Evolutionary conservation across 2,113 vertebrate species (phyloP).

Genomic region (Eulemur rufifrons): DNA sequence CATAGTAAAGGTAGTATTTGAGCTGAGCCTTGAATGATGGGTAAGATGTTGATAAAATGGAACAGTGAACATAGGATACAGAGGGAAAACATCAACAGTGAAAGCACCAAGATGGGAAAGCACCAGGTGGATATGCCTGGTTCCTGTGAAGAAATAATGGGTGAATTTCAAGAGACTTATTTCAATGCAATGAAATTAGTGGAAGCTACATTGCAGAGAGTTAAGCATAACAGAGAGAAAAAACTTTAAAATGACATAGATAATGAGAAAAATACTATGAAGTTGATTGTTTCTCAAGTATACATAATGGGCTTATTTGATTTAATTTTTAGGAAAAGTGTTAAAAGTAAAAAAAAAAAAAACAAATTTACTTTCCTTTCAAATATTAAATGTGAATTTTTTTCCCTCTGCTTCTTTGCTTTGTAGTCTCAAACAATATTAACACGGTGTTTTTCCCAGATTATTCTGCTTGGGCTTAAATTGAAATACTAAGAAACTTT

Average conservation of each 20-base stretch:
- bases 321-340: not conserved
- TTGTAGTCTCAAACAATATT: not conserved
- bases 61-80: not conserved
- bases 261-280: not conserved
- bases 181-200: not conserved
- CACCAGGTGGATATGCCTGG: not conserved
- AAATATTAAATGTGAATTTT: not conserved
- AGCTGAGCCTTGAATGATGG: not conserved
- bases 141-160: not conserved
- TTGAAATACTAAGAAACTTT: conserved; percentile 8
- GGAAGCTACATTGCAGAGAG: not conserved
- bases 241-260: not conserved
- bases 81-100: not conserved
- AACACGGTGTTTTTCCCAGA: not conserved
- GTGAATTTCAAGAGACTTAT: not conserved
- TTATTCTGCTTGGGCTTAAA: not conserved
- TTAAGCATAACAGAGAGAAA: not conserved
- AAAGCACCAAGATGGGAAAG: not conserved
- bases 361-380: not conserved
- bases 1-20: not conserved
- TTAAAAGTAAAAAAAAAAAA: not conserved
- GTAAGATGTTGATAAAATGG: not conserved
- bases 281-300: not conserved
- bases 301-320: not conserved
- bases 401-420: not conserved